These are phyloP conservation scores for Rhea pennata DNA, from an alignment of 2,113 vertebrate genomes.

Conservation along the genomic window DNA sequence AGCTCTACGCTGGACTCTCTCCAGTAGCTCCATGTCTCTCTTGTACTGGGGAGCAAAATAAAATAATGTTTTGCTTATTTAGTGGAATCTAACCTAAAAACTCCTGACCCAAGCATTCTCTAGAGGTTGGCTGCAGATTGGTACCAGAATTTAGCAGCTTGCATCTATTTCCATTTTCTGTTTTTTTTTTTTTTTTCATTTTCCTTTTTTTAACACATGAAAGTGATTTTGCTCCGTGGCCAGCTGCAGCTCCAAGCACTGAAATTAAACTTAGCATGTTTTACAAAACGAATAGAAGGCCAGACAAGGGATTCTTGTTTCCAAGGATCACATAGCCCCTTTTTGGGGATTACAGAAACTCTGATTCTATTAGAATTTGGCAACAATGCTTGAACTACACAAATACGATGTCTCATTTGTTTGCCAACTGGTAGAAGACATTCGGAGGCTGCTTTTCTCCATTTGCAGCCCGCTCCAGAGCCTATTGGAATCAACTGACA, in stretches of 20 bases:
- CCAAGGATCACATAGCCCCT: slow-evolving; percentile 52
- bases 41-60: too few species aligned
- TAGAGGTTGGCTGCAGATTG: slow-evolving; percentile 52
- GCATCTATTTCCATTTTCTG: slow-evolving; percentile 55
- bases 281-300: slow-evolving; percentile 65
- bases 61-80: slow-evolving; percentile 29
- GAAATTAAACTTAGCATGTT: slow-evolving; percentile 67
- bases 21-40: too few species aligned
- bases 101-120: slow-evolving; percentile 30
- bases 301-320: slow-evolving; percentile 60
- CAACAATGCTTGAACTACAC: slow-evolving; percentile 16
- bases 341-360: slow-evolving; percentile 39
- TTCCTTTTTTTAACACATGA: slow-evolving; percentile 35
- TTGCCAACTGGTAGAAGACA: slow-evolving; percentile 50
- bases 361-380: slow-evolving; percentile 61
- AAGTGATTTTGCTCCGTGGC: slow-evolving; percentile 56
- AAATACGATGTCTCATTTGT: slow-evolving; percentile 48
- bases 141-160: slow-evolving; percentile 53
- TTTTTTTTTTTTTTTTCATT: too few species aligned
- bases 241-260: slow-evolving; percentile 55
- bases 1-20: too few species aligned
- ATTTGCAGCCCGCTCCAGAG: not conserved
- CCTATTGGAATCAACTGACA: not conserved
- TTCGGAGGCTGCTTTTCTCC: not conserved
- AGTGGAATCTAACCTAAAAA: slow-evolving; percentile 40